Conservation (phyloP, 2,113 vertebrate species). For the Elanoides forficatus region DNA sequence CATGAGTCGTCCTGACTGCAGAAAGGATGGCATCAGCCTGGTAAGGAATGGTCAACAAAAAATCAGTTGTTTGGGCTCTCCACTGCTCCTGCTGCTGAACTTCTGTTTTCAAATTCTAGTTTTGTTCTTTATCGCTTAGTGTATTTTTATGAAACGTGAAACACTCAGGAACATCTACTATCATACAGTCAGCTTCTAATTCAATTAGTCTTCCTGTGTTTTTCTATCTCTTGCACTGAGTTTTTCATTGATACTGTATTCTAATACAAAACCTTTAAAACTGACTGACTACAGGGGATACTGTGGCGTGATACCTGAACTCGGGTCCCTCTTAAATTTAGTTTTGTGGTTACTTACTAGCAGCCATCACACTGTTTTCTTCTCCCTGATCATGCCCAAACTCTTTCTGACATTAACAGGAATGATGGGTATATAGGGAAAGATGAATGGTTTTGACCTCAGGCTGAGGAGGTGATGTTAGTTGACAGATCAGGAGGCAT, state of each 20-base stretch:
- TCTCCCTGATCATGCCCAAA: background rate
- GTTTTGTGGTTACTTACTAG: background rate
- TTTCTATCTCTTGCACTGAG: background rate
- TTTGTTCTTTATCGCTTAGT: background rate
- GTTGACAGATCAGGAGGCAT: background rate
- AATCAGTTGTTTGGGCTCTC: background rate
- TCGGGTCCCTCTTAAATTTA: background rate
- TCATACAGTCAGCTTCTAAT: background rate
- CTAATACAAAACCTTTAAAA: background rate
- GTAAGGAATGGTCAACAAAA: background rate
- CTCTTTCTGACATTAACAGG: background rate
- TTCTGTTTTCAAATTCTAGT: background rate
- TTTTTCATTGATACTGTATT: background rate
- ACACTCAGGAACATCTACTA: background rate
- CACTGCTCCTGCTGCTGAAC: background rate
- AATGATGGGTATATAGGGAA: background rate
- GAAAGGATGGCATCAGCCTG: background rate
- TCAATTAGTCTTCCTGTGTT: background rate
- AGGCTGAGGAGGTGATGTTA: background rate
- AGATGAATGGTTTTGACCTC: background rate
- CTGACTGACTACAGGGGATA: background rate
- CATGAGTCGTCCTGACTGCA: too few relatives aligned
- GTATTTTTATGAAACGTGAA: background rate
- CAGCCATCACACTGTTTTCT: background rate
- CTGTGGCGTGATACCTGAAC: background rate